Evolutionary conservation across 2,888 invertebrate genomes (phyloP).

Genomic region (Leptarthrus brevirostris): DNA sequence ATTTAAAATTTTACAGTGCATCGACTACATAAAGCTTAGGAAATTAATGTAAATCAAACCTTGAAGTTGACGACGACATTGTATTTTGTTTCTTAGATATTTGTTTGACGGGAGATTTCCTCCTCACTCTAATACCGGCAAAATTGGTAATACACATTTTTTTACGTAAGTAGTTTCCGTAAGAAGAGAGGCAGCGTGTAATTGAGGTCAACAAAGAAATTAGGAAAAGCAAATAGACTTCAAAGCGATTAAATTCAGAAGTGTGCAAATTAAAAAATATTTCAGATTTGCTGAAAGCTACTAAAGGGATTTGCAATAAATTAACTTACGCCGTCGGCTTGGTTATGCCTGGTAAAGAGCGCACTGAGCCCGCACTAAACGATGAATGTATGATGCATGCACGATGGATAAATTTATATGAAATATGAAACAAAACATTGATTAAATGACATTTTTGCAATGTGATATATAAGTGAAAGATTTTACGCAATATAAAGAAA

Average conservation of each 20-base stretch:
- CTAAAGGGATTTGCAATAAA: conserved; percentile 37
- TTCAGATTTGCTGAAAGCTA: conserved; percentile 15
- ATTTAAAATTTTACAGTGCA: conserved; percentile 7
- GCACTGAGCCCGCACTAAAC: conserved; percentile 56
- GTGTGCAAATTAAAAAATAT: conserved; percentile 12
- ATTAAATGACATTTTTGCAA: conserved; percentile 5
- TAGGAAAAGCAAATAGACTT: conserved; percentile 23
- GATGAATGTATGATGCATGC: conserved; percentile 38
- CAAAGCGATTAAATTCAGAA: conserved; percentile 1
- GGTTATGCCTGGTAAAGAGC: conserved; percentile 61
- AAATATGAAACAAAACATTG: conserved; percentile 35
- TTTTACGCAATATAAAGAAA: not conserved
- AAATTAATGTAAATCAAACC: conserved; percentile 67
- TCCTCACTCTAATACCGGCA: conserved; percentile 68
- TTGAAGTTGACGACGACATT: conserved; percentile 70
- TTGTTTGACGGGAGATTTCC: conserved; percentile 77
- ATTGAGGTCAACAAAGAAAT: conserved; percentile 37
- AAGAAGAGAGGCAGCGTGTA: conserved; percentile 52
- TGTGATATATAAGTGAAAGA: not conserved
- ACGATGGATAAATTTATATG: conserved; percentile 26
- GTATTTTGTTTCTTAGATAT: conserved; percentile 53
- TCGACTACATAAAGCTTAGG: conserved; percentile 38
- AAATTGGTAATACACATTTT: conserved; percentile 7
- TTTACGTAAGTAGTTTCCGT: not conserved
- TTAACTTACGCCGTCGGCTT: conserved; percentile 68